Conservation (phyloP, 1,140 invertebrate genomes). For the Zaprionus camerounensis region DNA sequence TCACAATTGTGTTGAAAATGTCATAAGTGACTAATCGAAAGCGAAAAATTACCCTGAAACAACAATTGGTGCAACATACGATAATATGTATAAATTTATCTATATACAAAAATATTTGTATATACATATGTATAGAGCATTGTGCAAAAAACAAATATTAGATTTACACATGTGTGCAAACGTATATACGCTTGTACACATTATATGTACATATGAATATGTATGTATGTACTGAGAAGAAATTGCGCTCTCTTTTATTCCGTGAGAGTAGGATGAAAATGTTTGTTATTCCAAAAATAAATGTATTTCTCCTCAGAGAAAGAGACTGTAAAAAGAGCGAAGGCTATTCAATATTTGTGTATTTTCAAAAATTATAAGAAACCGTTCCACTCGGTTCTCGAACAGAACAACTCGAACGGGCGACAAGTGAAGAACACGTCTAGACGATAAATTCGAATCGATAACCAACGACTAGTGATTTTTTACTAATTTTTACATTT, state of each 20-base stretch:
- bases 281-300: slow-evolving; percentile 84
- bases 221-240: slow-evolving; percentile 52
- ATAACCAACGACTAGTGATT: slow-evolving; percentile 62
- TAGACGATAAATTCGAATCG: slow-evolving; percentile 68
- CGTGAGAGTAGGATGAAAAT: slow-evolving; percentile 70
- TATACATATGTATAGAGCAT: not conserved
- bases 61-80: not conserved
- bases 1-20: not conserved
- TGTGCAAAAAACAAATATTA: slow-evolving; percentile 13
- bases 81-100: not conserved
- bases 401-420: slow-evolving; percentile 84
- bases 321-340: slow-evolving; percentile 41
- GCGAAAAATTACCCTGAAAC: slow-evolving; percentile 8
- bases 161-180: slow-evolving; percentile 20
- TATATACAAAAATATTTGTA: slow-evolving; percentile 1
- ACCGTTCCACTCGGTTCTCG: slow-evolving; percentile 54
- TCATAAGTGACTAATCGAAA: slow-evolving; percentile 12
- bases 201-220: slow-evolving; percentile 1
- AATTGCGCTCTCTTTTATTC: slow-evolving; percentile 58
- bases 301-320: slow-evolving; percentile 60
- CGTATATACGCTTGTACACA: slow-evolving; percentile 6
- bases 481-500: slow-evolving; percentile 44
- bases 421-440: slow-evolving; percentile 82
- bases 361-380: slow-evolving; percentile 76
- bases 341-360: slow-evolving; percentile 58